These are phyloP conservation scores for Orchestia grillus DNA, from an alignment of 1,140 invertebrate genomes.

Conservation along the genomic window DNA sequence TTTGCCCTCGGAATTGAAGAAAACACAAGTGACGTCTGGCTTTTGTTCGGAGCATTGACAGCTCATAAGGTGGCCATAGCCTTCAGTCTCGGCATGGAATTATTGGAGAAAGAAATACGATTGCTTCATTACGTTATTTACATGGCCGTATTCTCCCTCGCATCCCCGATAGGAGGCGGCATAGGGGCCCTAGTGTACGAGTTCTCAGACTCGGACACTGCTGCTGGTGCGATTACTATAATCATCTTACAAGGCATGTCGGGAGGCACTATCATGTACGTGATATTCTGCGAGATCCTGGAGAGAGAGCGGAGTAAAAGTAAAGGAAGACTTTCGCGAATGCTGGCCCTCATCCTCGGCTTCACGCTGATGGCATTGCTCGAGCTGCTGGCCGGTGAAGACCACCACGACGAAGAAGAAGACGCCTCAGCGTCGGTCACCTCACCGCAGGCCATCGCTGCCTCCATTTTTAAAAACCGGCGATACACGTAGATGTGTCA, in stretches of 20 bases:
- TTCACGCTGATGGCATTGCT: constrained; percentile 78
- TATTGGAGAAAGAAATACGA: constrained; percentile 64
- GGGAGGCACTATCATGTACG: constrained; percentile 88
- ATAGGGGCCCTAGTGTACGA: constrained; percentile 58
- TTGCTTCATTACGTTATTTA: constrained; percentile 40
- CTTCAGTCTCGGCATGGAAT: constrained; percentile 72
- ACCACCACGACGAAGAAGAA: not conserved
- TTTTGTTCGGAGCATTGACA: constrained; percentile 74
- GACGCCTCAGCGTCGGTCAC: not conserved
- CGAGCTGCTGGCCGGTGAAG: not conserved
- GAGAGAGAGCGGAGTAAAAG: constrained; percentile 79
- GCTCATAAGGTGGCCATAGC: constrained; percentile 76
- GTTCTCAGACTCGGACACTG: constrained; percentile 13
- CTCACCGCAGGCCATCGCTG: too few relatives aligned
- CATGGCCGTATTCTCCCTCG: constrained; percentile 65
- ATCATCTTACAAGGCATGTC: constrained; percentile 85
- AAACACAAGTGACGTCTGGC: constrained; percentile 74
- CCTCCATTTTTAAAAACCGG: not conserved
- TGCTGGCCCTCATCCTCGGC: constrained; percentile 80
- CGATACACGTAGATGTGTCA: not conserved
- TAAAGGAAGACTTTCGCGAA: constrained; percentile 79
- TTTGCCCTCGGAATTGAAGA: constrained; percentile 83
- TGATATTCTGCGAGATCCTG: constrained; percentile 92
- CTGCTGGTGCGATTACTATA: constrained; percentile 68
- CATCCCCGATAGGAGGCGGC: constrained; percentile 62